Percentiles rank a stretch among this genome's conserved stretches.
Evolutionary conservation across 92 coral and sea anemone species (phyloP).

Genomic region (Epizoanthus rinbou): DNA sequence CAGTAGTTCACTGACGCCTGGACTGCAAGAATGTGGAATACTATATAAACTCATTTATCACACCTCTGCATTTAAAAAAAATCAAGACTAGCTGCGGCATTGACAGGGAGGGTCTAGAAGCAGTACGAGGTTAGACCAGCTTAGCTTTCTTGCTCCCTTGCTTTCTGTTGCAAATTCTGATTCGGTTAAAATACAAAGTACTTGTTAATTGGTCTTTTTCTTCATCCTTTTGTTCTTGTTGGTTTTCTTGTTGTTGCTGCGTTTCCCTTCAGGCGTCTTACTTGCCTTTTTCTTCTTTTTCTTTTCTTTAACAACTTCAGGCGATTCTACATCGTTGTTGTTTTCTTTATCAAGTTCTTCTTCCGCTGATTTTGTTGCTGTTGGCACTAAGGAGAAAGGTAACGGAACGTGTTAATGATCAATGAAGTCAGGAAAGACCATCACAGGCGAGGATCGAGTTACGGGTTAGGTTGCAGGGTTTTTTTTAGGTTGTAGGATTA

Average conservation of each 20-base stretch:
- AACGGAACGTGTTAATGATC: background rate
- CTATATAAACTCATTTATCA: too few species aligned
- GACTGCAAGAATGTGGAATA: too few species aligned
- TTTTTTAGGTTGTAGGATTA: too few species aligned
- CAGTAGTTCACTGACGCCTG: too few species aligned
- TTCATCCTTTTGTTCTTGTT: constrained; percentile 1
- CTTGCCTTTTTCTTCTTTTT: background rate
- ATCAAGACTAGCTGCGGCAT: too few species aligned
- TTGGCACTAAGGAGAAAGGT: background rate
- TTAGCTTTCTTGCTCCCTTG: background rate
- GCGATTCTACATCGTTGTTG: background rate
- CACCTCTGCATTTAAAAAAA: too few species aligned
- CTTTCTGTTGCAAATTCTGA: background rate
- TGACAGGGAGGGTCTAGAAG: background rate
- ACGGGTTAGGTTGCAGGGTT: too few species aligned
- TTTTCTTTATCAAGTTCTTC: constrained; percentile 31
- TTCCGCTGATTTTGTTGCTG: constrained; percentile 3
- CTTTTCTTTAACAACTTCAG: constrained; percentile 1
- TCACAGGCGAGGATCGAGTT: too few species aligned
- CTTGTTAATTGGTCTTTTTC: background rate
- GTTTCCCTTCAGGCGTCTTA: constrained; percentile 2
- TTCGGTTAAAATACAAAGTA: too few species aligned
- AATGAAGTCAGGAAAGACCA: background rate
- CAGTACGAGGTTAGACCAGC: background rate
- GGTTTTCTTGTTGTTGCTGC: background rate